phyloP scores from a whole-genome alignment of 2,113 vertebrate species.

The Pycnonotus jocosus region DNA sequence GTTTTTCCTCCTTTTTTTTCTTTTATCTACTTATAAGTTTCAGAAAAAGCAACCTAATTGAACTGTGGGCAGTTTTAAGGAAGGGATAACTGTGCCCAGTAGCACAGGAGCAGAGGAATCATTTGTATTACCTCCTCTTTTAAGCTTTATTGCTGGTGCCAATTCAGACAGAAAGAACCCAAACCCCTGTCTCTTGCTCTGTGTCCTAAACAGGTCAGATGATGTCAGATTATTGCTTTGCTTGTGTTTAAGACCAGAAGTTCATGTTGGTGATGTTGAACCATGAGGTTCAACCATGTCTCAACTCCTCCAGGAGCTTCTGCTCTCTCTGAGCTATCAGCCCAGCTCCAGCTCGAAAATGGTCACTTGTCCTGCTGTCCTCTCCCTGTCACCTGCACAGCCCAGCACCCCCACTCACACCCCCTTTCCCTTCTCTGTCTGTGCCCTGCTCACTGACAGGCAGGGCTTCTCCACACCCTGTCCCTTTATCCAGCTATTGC shows the following conservation, averaged over 20 bases:
- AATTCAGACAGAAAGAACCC: not conserved
- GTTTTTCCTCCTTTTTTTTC: not conserved
- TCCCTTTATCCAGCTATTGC: not conserved
- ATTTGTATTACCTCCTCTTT: not conserved
- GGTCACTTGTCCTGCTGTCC: not conserved
- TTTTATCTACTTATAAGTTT: not conserved
- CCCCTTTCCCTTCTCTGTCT: not conserved
- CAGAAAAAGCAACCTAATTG: not conserved
- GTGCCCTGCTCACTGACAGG: not conserved
- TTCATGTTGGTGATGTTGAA: not conserved
- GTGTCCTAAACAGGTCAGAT: not conserved
- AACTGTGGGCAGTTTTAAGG: not conserved
- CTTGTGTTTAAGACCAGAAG: not conserved
- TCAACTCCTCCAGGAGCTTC: not conserved
- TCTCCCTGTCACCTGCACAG: too few species aligned
- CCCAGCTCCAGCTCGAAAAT: not conserved
- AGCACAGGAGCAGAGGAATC: not conserved
- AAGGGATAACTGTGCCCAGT: not conserved
- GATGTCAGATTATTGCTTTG: not conserved
- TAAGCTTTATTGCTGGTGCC: not conserved
- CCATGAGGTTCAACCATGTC: not conserved
- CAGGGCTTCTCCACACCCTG: not conserved
- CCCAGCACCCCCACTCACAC: accelerated
- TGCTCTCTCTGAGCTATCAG: not conserved
- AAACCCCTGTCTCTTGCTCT: accelerated